A percentile compares a stretch with the other conserved stretches of the same genome.
phyloP scores from a whole-genome alignment of 2,113 vertebrate genomes.

The Parus major region DNA sequence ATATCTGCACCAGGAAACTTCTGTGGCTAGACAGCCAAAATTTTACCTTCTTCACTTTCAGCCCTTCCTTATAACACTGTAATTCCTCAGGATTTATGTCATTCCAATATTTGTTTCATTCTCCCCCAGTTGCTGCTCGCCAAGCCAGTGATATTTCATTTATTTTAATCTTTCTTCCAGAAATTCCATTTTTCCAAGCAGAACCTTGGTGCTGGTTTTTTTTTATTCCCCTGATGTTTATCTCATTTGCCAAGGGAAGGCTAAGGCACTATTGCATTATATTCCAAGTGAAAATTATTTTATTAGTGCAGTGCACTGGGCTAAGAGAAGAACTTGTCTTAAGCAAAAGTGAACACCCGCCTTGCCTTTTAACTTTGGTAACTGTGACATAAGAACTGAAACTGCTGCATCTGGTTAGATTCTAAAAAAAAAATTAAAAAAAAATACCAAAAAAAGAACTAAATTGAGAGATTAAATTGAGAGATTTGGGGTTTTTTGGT shows the following conservation, averaged over 20 bases:
- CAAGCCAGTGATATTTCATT: slow-evolving; percentile 64
- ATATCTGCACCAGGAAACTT: slow-evolving; percentile 57
- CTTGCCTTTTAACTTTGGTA: not conserved
- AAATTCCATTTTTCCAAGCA: slow-evolving; percentile 60
- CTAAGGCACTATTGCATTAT: not conserved
- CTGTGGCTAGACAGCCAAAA: slow-evolving; percentile 51
- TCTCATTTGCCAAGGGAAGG: slow-evolving; percentile 30
- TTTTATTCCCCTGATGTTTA: not conserved
- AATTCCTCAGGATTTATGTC: slow-evolving; percentile 66
- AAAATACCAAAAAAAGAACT: not conserved
- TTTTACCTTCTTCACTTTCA: slow-evolving; percentile 64
- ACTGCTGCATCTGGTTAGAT: not conserved
- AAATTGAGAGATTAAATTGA: not conserved
- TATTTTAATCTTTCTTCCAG: slow-evolving; percentile 67
- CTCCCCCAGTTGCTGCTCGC: slow-evolving; percentile 33
- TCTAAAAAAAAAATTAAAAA: too few species aligned
- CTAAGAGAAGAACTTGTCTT: not conserved
- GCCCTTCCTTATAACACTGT: slow-evolving; percentile 23
- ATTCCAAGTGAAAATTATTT: not conserved
- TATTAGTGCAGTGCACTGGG: not conserved
- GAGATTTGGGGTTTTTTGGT: not conserved
- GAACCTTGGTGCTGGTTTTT: not conserved
- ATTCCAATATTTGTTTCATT: slow-evolving; percentile 60
- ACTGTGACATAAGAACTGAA: not conserved
- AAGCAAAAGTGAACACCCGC: not conserved